Evolutionary conservation across 2,888 invertebrate species (phyloP).

Genomic region (Habrosyne pyritoides): DNA sequence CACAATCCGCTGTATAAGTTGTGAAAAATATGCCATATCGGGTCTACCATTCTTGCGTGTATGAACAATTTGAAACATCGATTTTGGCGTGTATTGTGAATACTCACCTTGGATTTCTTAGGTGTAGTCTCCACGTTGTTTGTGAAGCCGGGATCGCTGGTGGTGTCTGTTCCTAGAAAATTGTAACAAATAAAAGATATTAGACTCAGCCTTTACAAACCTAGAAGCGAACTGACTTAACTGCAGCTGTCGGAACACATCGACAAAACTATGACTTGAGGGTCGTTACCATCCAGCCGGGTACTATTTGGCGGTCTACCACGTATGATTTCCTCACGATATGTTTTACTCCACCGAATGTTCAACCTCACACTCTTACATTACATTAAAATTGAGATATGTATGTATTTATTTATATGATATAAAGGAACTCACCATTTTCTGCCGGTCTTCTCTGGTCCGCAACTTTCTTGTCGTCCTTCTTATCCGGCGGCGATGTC

Average conservation of each 20-base stretch:
- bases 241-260: no score
- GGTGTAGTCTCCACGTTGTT: conserved; percentile 79
- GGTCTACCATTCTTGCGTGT: conserved; percentile 60
- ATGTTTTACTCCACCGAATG: no score
- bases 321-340: no score
- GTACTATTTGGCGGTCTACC: no score
- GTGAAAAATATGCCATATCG: conserved; percentile 28
- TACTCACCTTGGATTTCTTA: conserved; percentile 73
- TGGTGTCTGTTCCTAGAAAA: conserved; percentile 75
- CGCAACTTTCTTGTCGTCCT: conserved; percentile 64
- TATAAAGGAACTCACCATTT: conserved; percentile 55
- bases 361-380: no score
- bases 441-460: conserved; percentile 73
- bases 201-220: no score
- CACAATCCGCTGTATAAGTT: conserved; percentile 15
- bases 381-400: no score
- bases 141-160: conserved; percentile 74
- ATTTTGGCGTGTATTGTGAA: conserved; percentile 4
- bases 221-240: no score
- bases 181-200: neutral
- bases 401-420: neutral
- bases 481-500: conserved; percentile 85
- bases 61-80: conserved; percentile 26
- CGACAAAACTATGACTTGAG: no score
- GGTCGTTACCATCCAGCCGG: no score